Evolutionary conservation across 2,797 vertebrate species (phyloP), one percentile per base, ranked within the genome.

Genomic region (Pseudocheirus occidentalis): DNA sequence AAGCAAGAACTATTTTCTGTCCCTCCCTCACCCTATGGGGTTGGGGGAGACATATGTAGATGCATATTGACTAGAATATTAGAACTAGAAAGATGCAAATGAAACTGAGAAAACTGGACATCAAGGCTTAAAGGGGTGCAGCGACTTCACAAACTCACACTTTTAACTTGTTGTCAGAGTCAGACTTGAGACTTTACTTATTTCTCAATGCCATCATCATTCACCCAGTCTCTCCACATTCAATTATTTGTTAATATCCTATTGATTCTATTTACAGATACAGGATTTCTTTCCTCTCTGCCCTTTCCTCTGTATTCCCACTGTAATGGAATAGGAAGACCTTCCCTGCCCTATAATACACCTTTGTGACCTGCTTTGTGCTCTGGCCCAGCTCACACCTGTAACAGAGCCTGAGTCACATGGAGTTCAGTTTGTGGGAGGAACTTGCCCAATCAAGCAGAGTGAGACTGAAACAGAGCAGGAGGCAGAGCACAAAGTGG

Each of bases 1-100:
- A 91, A 52, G 95, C n/a, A 94, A 54, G 90, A 95, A 93, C 90
- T 34, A 55, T 91, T 50, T 90, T 96, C 10, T 59, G 66, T 66
- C 87, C 94, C 91, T 90, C 52, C 18, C 14, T 40, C 18, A 81
- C n/a, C 66, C 18, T 6, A 81, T 40, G 66, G 6, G 7, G n/a
- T 40, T 5, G 7, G 66, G 18, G 55, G 46, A 81, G 18, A 81
- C 18, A 40, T 46, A 14, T 34, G 18, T 40, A 81, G n/a, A 81
- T 13, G 6, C n/a, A 11, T 46, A 5, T 10, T 46, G 7, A 34
- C 34, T 73, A 40, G 34, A 73, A 73, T 1, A 50, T 11, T 46
- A 40, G 9, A 46, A 87, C 9, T 27, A 46, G 40, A 87, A 87
- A 46, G n/a, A 18, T 27, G 1, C 73, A 12, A 87, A 87, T 46